These are phyloP conservation scores for Physeter macrocephalus DNA, from an alignment of 2,113 vertebrate genomes.

Conservation along the genomic window DNA sequence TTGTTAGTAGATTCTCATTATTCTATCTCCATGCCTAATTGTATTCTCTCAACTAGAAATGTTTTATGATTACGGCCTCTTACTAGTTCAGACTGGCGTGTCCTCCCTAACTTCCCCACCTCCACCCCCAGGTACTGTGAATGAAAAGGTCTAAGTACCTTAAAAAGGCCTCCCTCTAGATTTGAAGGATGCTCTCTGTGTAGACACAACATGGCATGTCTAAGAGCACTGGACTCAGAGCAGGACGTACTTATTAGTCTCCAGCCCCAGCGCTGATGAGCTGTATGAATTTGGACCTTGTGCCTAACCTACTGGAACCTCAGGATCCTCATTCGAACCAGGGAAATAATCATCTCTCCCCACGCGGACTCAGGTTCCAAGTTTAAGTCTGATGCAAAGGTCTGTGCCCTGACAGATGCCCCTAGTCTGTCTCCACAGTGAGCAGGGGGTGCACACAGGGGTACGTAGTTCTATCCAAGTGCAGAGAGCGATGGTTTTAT, in stretches of 20 bases:
- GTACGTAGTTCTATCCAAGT: background rate
- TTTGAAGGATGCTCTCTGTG: background rate
- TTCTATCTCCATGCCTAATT: background rate
- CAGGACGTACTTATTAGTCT: background rate
- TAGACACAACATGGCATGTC: background rate
- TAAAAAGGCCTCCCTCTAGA: background rate
- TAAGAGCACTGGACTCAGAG: background rate
- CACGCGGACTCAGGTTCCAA: no score
- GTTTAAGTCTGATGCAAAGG: background rate
- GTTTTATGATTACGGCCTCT: background rate
- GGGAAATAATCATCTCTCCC: background rate
- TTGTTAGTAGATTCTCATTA: background rate
- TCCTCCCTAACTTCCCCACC: background rate
- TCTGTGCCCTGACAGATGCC: no score
- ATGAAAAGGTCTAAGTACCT: background rate
- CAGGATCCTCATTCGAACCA: background rate
- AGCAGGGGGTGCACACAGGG: fast-evolving
- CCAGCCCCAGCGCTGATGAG: background rate
- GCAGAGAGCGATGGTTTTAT: background rate
- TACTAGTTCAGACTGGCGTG: background rate
- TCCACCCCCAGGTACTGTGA: background rate
- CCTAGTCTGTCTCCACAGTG: background rate
- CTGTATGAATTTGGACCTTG: background rate
- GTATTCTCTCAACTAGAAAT: background rate
- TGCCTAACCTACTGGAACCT: background rate